Evolutionary conservation across 2,797 vertebrate genomes (phyloP), one percentile per base, ranked within the genome.

Genomic region (Pseudochirops cupreus): DNA sequence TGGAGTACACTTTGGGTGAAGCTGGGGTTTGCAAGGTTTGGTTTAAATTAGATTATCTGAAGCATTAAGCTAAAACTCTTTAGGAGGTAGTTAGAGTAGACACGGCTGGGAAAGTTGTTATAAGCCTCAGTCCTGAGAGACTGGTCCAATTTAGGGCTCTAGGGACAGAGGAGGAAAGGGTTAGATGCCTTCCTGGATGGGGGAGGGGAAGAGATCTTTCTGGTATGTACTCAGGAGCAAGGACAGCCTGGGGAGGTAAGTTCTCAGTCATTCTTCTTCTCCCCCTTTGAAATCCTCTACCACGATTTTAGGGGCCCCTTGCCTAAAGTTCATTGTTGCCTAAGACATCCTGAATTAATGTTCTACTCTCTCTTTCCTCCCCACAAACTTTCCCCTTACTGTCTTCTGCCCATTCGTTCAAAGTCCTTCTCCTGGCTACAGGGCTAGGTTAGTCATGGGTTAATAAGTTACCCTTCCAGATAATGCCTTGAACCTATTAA

Each of bases 21-120:
- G 55, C 94, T 92, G 21, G 94, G 58, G 57, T 91, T 57, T 94
- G 89, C n/a, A 91, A 96, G 62, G 12, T 39, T 39, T 56, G 29
- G 33, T 50, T 87, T 91, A 90, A 89, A 74, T 91, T 29, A 94
- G 94, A 52, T 28, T 5, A 33, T 91, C 57, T 39, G 54, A 24
- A 94, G 56, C 87, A 59, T 5, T 24, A 31, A 54, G 5, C 18
- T 0, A 50, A 31, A 95, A 94, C 90, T 26, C 21, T 46, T 67
- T 28, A 59, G 9, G 31, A 9, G 18, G 13, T 16, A 21, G 39
- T 52, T 14, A 3, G 52, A 89, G 90, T 95, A 54, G 52, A 14
- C 55, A 21, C 89, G 16, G 6, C 14, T 54, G 24, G 10, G 0
- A 18, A 59, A 31, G 39, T 26, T n/a, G n/a, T 55, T 82, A 93